Evolutionary conservation across 2,113 vertebrate species (phyloP).

Genomic region (Entosphenus tridentatus): DNA sequence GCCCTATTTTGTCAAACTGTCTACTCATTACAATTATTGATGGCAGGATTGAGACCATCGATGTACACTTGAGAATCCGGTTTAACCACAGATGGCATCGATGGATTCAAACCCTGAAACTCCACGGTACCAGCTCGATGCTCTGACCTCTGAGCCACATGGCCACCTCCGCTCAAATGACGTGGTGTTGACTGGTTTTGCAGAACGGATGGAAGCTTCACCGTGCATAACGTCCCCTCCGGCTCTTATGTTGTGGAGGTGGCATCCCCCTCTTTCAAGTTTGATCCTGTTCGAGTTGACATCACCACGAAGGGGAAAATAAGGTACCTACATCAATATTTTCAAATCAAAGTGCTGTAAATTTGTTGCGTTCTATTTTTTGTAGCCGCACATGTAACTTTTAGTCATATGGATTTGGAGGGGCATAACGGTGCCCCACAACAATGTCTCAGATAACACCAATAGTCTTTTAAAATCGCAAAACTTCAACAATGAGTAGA

Average conservation of each 20-base stretch:
- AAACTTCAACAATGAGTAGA: too few species aligned
- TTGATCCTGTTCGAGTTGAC: constrained; percentile 82
- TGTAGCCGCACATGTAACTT: background rate
- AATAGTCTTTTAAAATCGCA: too few species aligned
- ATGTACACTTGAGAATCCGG: too few species aligned
- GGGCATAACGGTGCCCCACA: too few species aligned
- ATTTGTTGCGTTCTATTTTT: constrained; percentile 4
- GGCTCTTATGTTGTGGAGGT: constrained; percentile 90
- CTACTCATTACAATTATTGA: background rate
- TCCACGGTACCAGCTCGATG: too few species aligned
- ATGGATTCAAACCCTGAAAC: too few species aligned
- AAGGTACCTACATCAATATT: constrained; percentile 34
- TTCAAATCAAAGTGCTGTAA: background rate
- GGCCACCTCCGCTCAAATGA: background rate
- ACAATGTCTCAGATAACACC: too few species aligned
- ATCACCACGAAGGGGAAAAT: constrained; percentile 98
- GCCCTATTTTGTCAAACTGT: background rate
- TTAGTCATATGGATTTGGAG: too few species aligned
- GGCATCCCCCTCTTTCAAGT: constrained; percentile 53
- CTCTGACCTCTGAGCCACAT: too few species aligned
- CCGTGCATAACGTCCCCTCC: constrained; percentile 77
- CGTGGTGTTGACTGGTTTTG: constrained; percentile 13
- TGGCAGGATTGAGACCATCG: too few species aligned
- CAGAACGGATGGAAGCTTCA: constrained; percentile 86
- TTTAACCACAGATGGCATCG: too few species aligned